A percentile compares a stretch with the other conserved stretches of the same genome.
Evolutionary conservation across 2,888 invertebrate species (phyloP).

Genomic region (Ditula angustiorana): DNA sequence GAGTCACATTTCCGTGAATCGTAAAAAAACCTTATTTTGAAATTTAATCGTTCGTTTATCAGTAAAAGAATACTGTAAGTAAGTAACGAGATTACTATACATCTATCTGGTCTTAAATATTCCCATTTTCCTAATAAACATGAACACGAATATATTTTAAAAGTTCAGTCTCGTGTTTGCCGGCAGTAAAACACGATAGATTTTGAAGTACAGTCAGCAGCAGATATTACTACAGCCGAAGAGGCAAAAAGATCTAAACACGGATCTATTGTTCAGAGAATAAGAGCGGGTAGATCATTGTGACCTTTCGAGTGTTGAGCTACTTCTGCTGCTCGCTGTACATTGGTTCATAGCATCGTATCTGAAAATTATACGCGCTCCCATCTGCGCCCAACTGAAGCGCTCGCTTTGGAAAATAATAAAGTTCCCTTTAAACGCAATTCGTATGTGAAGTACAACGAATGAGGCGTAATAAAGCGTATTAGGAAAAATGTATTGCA

Average conservation of each 20-base stretch:
- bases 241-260: no score
- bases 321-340: no score
- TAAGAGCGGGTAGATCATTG: no score
- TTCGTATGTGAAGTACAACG: constrained; percentile 82
- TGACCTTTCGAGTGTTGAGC: no score
- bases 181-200: constrained; percentile 70
- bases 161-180: constrained; percentile 53
- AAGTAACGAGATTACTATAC: background rate
- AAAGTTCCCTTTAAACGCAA: constrained; percentile 81
- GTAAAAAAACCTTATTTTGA: no score
- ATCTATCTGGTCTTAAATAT: background rate
- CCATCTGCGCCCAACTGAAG: constrained; percentile 69
- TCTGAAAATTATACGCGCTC: constrained; percentile 74
- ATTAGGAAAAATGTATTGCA: constrained; percentile 78
- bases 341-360: constrained; percentile 63
- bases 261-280: no score
- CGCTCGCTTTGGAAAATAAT: constrained; percentile 76
- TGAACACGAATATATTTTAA: constrained; percentile 8
- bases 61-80: background rate
- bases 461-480: constrained; percentile 80
- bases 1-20: no score
- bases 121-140: background rate
- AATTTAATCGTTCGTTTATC: no score
- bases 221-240: no score
- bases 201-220: no score